Base-by-base conservation (phyloP, 2,888 invertebrate species). In the Trachelus iudaicus region DNA sequence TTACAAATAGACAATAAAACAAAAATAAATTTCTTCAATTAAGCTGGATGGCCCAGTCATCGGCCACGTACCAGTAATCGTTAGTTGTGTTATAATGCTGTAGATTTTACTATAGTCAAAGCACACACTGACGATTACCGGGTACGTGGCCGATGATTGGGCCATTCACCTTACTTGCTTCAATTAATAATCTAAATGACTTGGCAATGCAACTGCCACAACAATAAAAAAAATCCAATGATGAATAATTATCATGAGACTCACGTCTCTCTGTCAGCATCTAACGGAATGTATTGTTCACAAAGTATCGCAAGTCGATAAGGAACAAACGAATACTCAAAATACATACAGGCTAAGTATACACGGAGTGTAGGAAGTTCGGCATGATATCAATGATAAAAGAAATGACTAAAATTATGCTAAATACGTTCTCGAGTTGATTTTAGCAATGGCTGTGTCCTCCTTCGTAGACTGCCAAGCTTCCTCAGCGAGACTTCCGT, bases 401-500 rank as follows among this genome's bases (percentile, higher is more conserved):
- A 71, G 71, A 71, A 34, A 31, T 34, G 13, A 13, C 33, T 23
- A 23, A 71, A 33, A 73, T 80, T 83, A 87, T 81, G 86, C 83
- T 75, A 87, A 78, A 76, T 87, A 88, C 80, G 85, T 84, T 81
- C 83, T 81, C 13, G 87, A 80, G 76, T 83, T 85, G 31, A 73
- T 81, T 73, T 86, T 85, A 34, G 77, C 74, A 15, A 80, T 80
- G 13, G 78, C 15, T 11, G 77, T 68, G 23, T 86, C 87, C 77
- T 89, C 88, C 75, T 89, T 89, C 73, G 86, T 82, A 30, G 86
- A 82, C 3, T 87, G 86, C 90, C 91, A 90, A 30, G 90, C 83
- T 74, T 90, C 91, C 76, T 91, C 91, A 33, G 90, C 90, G 15
- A 91, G 84, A 75, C 91, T 91, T 4, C 91, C 91, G 82, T 91